Evolutionary conservation across 2,113 vertebrate genomes (phyloP).

Genomic region (Callorhinus ursinus): DNA sequence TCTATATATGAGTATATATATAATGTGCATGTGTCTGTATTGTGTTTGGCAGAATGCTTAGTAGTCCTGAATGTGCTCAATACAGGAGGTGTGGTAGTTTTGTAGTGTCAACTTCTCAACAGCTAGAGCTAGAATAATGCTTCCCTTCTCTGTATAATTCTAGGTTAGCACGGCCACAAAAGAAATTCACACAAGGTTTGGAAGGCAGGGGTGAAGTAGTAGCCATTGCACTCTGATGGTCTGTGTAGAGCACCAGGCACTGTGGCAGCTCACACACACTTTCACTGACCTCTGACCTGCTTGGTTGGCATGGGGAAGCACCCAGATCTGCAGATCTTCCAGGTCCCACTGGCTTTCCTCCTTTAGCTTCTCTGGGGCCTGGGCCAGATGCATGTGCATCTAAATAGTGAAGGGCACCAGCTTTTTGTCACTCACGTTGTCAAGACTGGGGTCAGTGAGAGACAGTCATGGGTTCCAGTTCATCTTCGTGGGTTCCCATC

Average conservation of each 20-base stretch:
- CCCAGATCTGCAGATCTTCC: not conserved
- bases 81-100: not conserved
- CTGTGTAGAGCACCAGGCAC: no score
- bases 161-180: not conserved
- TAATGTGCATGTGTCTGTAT: not conserved
- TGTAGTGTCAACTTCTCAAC: not conserved
- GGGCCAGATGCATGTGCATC: not conserved
- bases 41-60: not conserved
- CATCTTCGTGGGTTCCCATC: not conserved
- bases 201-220: not conserved
- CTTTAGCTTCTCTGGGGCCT: not conserved
- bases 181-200: not conserved
- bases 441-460: not conserved
- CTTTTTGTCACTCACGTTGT: not conserved
- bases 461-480: not conserved
- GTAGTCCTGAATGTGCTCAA: not conserved
- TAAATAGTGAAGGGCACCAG: not conserved
- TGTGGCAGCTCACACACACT: not conserved
- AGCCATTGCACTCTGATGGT: not conserved
- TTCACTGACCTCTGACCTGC: not conserved
- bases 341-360: not conserved
- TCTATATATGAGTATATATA: not conserved
- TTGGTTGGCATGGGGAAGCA: not conserved
- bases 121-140: not conserved
- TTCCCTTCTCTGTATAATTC: not conserved